Evolutionary conservation across 2,888 invertebrate species (phyloP), one percentile per base, ranked within the genome.

Genomic region (Bembecia ichneumoniformis): DNA sequence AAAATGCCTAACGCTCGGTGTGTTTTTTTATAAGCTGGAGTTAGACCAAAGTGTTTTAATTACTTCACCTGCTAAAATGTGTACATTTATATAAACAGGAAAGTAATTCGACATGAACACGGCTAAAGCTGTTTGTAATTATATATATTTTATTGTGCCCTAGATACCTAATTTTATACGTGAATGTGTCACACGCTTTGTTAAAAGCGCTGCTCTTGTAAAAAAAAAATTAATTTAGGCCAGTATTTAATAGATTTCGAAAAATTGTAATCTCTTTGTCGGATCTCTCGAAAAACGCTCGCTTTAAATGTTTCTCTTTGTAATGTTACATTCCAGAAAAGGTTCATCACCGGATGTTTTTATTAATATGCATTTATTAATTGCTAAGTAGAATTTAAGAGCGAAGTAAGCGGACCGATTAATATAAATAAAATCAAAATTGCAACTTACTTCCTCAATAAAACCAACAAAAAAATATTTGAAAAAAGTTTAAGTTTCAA

Each of bases 1-100:
- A 3, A 13, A 13, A 13, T 40, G 13, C 14, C n/a, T 40, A 40
- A 40, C 40, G 28, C 28, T 28, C 28, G n/a, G 40, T 40, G 40
- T 40, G 40, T 40, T 40, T 28, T 20, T 28, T 40, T 13, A 40
- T 40, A 89, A 89, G 90, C 90, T 90, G 90, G 90, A 91, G 88
- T 87, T 88, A 89, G 89, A 90, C 90, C 90, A 90, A 91, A 90
- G 89, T 86, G 81, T 82, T 82, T 76, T 76, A 83, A 83, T 79
- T 71, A 71, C 82, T 86, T 83, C 84, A 83, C 82, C 68, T 58
- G 54, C 52, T 51, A 52, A 56, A 57, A 52, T 15, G 51, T 82
- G 78, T 83, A 79, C 63, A 80, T 77, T 77, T 64, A 58, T 49
- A 49, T 52, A 66, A n/a, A 63, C 63, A 66, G 83, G 82, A 77